Conservation (phyloP, 2,113 vertebrate species). For the Pimephales promelas region DNA sequence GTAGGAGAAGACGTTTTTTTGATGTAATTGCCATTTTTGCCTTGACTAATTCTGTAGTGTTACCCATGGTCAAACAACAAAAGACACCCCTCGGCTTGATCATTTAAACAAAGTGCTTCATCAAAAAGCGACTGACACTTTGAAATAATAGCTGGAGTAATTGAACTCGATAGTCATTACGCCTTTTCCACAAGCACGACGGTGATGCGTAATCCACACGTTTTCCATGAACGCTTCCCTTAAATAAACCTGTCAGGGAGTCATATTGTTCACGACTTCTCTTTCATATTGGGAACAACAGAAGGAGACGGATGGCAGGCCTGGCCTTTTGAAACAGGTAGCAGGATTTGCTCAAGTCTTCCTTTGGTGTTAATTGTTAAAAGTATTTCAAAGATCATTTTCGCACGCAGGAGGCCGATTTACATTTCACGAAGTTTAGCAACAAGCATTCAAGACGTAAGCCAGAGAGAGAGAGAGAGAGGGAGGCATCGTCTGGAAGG, state of each 20-base stretch:
- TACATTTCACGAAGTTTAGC: slow-evolving; percentile 57
- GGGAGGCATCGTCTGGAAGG: slow-evolving; percentile 40
- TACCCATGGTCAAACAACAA: slow-evolving; percentile 33
- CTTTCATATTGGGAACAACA: slow-evolving; percentile 24
- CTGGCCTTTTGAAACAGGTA: slow-evolving; percentile 41
- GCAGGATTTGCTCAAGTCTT: slow-evolving; percentile 39
- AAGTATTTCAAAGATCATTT: slow-evolving; percentile 45
- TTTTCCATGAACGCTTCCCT: not conserved
- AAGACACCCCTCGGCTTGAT: slow-evolving; percentile 36
- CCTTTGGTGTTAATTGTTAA: slow-evolving; percentile 41
- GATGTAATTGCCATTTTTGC: not conserved
- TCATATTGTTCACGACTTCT: slow-evolving; percentile 34
- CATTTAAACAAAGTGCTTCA: slow-evolving; percentile 31
- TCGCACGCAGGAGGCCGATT: slow-evolving; percentile 56
- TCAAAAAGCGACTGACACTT: slow-evolving; percentile 30
- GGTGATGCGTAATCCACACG: too few species aligned
- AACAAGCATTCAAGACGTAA: slow-evolving; percentile 43
- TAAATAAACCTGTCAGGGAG: slow-evolving; percentile 38
- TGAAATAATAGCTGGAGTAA: slow-evolving; percentile 28
- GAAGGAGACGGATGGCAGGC: not conserved
- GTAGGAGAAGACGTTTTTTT: not conserved
- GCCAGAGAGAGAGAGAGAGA: slow-evolving; percentile 34
- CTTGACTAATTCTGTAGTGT: slow-evolving; percentile 11
- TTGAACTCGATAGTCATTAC: slow-evolving; percentile 18
- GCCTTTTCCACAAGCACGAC: slow-evolving; percentile 24